Base-by-base conservation (phyloP, 1,140 invertebrate genomes). In the Limonius californicus region DNA sequence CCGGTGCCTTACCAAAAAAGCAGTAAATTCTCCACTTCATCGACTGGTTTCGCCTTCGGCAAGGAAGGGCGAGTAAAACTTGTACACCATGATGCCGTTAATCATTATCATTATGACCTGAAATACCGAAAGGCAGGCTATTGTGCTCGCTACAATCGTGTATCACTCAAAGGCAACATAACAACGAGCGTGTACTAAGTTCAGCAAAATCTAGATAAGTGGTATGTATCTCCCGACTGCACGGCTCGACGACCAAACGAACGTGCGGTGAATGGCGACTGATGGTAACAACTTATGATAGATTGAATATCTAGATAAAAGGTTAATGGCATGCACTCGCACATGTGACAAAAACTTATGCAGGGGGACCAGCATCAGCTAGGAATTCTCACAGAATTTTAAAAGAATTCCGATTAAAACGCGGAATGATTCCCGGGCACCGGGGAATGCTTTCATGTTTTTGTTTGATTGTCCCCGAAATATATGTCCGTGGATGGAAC, bases 201-300 rank as follows among this genome's bases (percentile, higher is more conserved):
- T 50, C 45, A 50, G 45, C 45, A 19, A 50, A 50, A 50, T 50
- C 45, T 50, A 50, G 45, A 50, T 50, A 45, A 50, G 45, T 50
- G 54, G 30, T 55, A n/a, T n/a, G n/a, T n/a, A 55, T 55, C 54
- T 55, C 21, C n/a, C 9, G 30, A 30, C 54, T 55, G 21, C 21
- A 57, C 60, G 42, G 53, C 42, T 42, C 53, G 54, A 45, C 54
- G 54, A 62, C 39, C 35, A 62, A 62, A 62, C 56, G 61, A 62
- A 62, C 61, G 61, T 62, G 61, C 61, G 30, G 19, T 62, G 61
- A 62, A 62, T 62, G 56, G 61, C 55, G 61, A 62, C 61, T 62
- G 61, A 57, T 62, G 61, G 54, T 62, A 57, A 62, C 60, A 62
- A 62, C 61, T 62, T 62, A 57, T 62, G 54, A 47, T 21, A 62